Percentiles rank a stretch among this genome's conserved stretches.
Evolutionary conservation across 2,888 invertebrate species (phyloP).

Genomic region (Cosmopolites sordidus): DNA sequence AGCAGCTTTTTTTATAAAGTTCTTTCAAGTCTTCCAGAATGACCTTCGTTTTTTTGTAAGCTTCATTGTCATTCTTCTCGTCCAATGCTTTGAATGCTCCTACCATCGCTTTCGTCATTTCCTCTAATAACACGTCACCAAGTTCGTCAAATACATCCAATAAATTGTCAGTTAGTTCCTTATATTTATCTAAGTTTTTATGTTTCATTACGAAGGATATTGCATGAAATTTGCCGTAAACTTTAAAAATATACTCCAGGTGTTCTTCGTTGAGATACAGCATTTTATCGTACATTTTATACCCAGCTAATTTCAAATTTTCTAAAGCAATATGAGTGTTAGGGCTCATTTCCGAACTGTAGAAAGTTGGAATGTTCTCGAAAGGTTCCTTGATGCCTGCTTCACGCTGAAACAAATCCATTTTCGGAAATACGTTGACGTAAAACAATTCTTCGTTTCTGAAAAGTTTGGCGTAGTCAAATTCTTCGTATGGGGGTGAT

Average conservation of each 20-base stretch:
- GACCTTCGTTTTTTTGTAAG: conserved; percentile 2
- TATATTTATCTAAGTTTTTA: neutral
- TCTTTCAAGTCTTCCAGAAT: conserved; percentile 7
- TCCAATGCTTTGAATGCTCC: conserved; percentile 9
- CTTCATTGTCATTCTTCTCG: conserved; percentile 5
- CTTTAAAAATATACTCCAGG: conserved; percentile 4
- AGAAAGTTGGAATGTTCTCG: neutral
- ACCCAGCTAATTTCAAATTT: conserved; percentile 8
- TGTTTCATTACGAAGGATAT: neutral
- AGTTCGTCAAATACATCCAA: neutral
- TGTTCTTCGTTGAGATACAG: conserved; percentile 8
- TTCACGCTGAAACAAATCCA: neutral
- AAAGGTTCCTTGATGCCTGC: neutral
- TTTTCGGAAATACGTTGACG: neutral
- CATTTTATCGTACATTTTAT: conserved; percentile 16
- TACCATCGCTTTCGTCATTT: conserved; percentile 1
- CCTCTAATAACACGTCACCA: neutral
- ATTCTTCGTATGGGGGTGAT: conserved; percentile 1
- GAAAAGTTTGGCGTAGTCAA: neutral
- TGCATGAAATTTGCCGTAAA: conserved; percentile 5
- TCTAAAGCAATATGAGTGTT: conserved; percentile 9
- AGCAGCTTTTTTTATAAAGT: conserved; percentile 7
- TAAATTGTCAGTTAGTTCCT: neutral
- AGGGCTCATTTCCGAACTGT: neutral
- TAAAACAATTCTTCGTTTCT: conserved; percentile 6